Evolutionary conservation across 2,888 invertebrate species (phyloP).

Genomic region (Loripinus fragilis): DNA sequence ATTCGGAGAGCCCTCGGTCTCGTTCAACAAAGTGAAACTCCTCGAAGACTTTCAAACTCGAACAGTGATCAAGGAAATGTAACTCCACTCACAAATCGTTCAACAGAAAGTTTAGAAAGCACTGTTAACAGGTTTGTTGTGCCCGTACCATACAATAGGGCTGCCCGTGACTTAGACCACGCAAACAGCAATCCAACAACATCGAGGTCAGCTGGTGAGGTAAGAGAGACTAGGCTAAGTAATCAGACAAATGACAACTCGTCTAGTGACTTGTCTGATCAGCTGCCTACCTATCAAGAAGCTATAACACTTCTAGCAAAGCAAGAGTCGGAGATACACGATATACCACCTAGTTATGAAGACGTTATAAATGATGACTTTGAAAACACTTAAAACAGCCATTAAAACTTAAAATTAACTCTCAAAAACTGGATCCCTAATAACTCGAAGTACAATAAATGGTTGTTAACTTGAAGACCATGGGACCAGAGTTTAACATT

Average conservation of each 20-base stretch:
- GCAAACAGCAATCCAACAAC: not conserved
- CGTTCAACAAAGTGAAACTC: not conserved
- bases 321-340: not conserved
- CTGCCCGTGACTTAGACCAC: not conserved
- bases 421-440: no score
- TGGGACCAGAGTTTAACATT: no score
- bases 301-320: slow-evolving; percentile 9
- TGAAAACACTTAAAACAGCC: not conserved
- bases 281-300: slow-evolving; percentile 3
- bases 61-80: not conserved
- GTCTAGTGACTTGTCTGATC: not conserved
- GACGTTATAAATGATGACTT: slow-evolving; percentile 4
- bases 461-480: no score
- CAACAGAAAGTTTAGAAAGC: not conserved
- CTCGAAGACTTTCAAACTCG: not conserved
- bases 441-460: no score
- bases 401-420: no score
- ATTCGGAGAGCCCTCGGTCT: not conserved
- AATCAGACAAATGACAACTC: not conserved
- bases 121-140: not conserved
- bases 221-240: not conserved
- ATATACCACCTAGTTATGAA: not conserved
- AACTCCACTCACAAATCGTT: not conserved
- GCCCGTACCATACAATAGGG: not conserved
- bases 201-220: not conserved